Conservation (phyloP, 2,888 invertebrate species). For the Dione juno region DNA sequence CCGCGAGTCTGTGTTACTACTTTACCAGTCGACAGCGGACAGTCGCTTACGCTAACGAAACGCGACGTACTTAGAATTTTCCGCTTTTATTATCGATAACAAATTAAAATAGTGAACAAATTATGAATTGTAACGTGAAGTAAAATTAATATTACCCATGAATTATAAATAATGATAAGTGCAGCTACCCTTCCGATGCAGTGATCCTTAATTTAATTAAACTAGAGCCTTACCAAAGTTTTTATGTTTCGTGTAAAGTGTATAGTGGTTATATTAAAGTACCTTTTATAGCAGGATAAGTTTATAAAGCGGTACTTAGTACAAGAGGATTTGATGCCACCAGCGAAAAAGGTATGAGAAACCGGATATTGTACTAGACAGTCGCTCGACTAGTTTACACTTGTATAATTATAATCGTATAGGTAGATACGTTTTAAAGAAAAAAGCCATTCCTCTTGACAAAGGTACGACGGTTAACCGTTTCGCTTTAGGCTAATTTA, state of each 20-base stretch:
- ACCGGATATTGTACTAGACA: conserved; percentile 77
- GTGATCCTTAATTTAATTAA: conserved; percentile 37
- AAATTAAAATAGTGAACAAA: conserved; percentile 50
- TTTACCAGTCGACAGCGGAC: conserved; percentile 74
- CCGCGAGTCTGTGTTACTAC: conserved; percentile 63
- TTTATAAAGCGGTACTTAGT: conserved; percentile 41
- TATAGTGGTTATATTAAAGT: conserved; percentile 63
- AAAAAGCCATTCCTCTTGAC: conserved; percentile 49
- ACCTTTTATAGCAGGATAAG: conserved; percentile 51
- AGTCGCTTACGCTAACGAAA: conserved; percentile 67
- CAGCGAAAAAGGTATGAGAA: conserved; percentile 77
- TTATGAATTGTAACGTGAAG: conserved; percentile 47
- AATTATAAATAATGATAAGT: conserved; percentile 28
- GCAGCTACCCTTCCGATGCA: conserved; percentile 16
- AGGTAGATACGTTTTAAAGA: conserved; percentile 45
- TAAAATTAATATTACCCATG: conserved; percentile 21
- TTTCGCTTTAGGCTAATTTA: conserved; percentile 49
- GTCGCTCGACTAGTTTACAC: conserved; percentile 70
- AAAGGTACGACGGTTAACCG: conserved; percentile 51
- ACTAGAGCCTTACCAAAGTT: conserved; percentile 55
- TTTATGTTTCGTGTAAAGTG: conserved; percentile 74
- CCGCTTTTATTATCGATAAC: conserved; percentile 53
- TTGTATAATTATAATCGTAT: conserved; percentile 59
- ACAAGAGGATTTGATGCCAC: conserved; percentile 69
- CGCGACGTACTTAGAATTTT: conserved; percentile 53